These are phyloP conservation scores for Biston stratarius DNA, from an alignment of 2,888 invertebrate species.

Conservation along the genomic window DNA sequence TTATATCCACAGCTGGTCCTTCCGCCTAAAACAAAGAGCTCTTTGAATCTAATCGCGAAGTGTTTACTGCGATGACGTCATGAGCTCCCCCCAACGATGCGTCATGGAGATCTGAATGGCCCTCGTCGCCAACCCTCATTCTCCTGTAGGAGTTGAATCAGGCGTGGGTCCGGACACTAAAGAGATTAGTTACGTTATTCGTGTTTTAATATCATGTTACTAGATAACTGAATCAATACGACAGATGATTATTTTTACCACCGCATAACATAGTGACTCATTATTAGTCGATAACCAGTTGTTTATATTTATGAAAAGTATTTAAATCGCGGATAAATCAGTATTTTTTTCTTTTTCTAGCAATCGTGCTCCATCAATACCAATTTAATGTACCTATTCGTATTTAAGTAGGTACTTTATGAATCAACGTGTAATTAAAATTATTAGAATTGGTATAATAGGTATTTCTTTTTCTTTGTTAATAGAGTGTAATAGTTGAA, in stretches of 20 bases:
- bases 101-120: conserved; percentile 59
- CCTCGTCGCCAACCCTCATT: conserved; percentile 31
- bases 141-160: conserved; percentile 39
- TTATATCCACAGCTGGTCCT: conserved; percentile 35
- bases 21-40: conserved; percentile 46
- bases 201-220: background rate
- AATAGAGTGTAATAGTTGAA: too few relatives aligned
- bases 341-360: too few relatives aligned
- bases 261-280: too few relatives aligned
- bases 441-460: too few relatives aligned
- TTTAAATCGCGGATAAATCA: too few relatives aligned
- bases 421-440: too few relatives aligned
- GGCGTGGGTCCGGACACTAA: conserved; percentile 30
- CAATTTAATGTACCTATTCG: too few relatives aligned
- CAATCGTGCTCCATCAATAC: too few relatives aligned
- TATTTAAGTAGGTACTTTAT: background rate
- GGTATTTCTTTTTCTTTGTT: too few relatives aligned
- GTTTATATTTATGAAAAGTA: too few relatives aligned
- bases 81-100: conserved; percentile 58
- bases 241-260: background rate
- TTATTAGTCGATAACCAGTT: too few relatives aligned
- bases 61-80: conserved; percentile 66
- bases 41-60: conserved; percentile 53
- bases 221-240: background rate
- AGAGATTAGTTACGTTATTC: background rate